These are phyloP conservation scores for Thysanoteuthis rhombus DNA, from an alignment of 2,888 invertebrate genomes.

Conservation along the genomic window DNA sequence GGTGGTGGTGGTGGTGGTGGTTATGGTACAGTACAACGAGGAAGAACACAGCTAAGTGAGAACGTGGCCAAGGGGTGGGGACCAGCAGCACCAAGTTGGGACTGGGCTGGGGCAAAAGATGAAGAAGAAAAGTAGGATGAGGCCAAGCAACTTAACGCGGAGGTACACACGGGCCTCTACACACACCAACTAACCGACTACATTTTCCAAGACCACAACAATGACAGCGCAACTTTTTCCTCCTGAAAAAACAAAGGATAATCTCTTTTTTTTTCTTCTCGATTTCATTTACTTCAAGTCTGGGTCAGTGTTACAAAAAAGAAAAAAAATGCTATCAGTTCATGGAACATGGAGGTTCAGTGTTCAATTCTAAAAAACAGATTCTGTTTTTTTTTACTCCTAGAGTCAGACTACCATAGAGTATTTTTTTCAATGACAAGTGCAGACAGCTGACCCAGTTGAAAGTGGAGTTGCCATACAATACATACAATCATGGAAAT, in stretches of 20 bases:
- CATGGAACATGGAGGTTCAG: not conserved
- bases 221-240: not conserved
- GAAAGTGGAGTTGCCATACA: not conserved
- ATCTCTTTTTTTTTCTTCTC: no score
- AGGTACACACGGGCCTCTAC: not conserved
- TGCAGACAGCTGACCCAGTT: not conserved
- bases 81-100: not conserved
- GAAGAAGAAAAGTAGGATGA: not conserved
- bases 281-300: not conserved
- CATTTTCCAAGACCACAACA: not conserved
- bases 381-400: not conserved
- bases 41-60: not conserved
- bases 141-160: not conserved
- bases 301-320: not conserved
- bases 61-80: not conserved
- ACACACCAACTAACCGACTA: not conserved
- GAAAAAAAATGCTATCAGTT: not conserved
- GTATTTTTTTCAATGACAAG: conserved; percentile 12
- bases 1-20: conserved; percentile 12
- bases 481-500: not conserved
- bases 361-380: no score
- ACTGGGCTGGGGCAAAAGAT: not conserved
- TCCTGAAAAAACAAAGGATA: not conserved
- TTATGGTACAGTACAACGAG: not conserved
- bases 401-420: not conserved